A percentile compares a stretch with the other conserved stretches of the same genome.
phyloP scores from a whole-genome alignment of 2,113 vertebrate species.

The Pagrus major region DNA sequence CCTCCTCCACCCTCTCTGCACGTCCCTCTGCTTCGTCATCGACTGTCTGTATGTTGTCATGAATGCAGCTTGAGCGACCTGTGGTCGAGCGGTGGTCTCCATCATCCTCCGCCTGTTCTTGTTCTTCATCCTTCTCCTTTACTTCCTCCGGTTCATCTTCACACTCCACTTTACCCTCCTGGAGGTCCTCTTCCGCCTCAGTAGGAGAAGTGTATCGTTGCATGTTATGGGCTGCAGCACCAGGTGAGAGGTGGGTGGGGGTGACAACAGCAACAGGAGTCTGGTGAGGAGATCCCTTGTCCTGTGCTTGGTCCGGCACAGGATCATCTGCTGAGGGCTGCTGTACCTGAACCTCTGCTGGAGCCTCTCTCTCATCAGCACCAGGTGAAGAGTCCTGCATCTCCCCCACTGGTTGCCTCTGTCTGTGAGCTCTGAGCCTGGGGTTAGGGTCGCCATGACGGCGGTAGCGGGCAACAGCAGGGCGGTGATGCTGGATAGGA shows the following conservation, averaged over 20 bases:
- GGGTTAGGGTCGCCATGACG: constrained; percentile 77
- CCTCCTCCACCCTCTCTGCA: constrained; percentile 48
- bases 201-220: constrained; percentile 13
- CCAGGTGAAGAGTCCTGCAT: constrained; percentile 24
- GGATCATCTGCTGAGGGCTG: constrained; percentile 22
- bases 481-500: constrained; percentile 67
- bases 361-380: constrained; percentile 15
- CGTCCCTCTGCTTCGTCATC: constrained; percentile 22
- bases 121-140: constrained; percentile 36
- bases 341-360: constrained; percentile 9
- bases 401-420: constrained; percentile 59
- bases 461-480: constrained; percentile 73
- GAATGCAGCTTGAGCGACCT: constrained; percentile 4
- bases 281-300: constrained; percentile 58
- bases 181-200: constrained; percentile 43
- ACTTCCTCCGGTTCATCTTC: constrained; percentile 27
- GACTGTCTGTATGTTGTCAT: neutral
- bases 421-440: constrained; percentile 67
- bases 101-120: constrained; percentile 26
- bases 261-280: constrained; percentile 57
- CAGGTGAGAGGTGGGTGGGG: constrained; percentile 48
- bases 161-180: constrained; percentile 34
- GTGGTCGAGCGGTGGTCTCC: neutral
- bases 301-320: constrained; percentile 42
- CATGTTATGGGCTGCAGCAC: neutral